Conservation (phyloP, 2,888 invertebrate genomes). For the Oxycera nigricornis region DNA sequence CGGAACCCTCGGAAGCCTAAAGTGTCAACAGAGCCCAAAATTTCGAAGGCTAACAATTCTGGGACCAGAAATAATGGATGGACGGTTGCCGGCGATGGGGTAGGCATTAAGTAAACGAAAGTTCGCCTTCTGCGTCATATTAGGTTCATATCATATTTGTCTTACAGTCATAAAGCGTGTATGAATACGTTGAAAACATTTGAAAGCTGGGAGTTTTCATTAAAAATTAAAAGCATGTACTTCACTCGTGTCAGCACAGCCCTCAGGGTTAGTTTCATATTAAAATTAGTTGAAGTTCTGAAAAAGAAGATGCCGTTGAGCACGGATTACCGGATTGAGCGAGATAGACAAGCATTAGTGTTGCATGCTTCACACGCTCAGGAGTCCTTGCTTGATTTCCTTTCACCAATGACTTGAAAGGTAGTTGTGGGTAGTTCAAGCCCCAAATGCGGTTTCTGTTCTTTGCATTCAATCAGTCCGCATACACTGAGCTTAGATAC, state of each 20-base stretch:
- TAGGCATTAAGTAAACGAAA: constrained; percentile 2
- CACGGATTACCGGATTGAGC: constrained; percentile 15
- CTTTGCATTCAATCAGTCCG: neutral
- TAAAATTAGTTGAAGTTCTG: constrained; percentile 25
- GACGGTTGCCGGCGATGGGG: neutral
- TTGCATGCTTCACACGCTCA: constrained; percentile 20
- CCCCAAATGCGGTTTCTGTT: neutral
- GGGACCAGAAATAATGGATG: neutral
- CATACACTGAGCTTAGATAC: neutral
- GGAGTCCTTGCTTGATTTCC: neutral
- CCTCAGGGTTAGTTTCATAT: constrained; percentile 30
- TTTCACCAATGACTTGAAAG: constrained; percentile 9
- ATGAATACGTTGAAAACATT: constrained; percentile 22
- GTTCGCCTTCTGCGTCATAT: constrained; percentile 20
- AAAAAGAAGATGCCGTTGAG: neutral
- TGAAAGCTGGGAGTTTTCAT: constrained; percentile 3
- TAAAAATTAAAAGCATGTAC: constrained; percentile 27
- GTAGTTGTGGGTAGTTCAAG: neutral
- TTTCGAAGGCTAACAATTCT: neutral
- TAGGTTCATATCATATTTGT: constrained; percentile 24
- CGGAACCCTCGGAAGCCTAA: constrained; percentile 12
- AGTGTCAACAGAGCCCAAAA: constrained; percentile 12
- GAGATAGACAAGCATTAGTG: neutral
- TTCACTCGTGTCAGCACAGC: constrained; percentile 19
- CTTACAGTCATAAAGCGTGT: constrained; percentile 35